Evolutionary conservation across 1,140 invertebrate species (phyloP).

Genomic region (Galendromus occidentalis): DNA sequence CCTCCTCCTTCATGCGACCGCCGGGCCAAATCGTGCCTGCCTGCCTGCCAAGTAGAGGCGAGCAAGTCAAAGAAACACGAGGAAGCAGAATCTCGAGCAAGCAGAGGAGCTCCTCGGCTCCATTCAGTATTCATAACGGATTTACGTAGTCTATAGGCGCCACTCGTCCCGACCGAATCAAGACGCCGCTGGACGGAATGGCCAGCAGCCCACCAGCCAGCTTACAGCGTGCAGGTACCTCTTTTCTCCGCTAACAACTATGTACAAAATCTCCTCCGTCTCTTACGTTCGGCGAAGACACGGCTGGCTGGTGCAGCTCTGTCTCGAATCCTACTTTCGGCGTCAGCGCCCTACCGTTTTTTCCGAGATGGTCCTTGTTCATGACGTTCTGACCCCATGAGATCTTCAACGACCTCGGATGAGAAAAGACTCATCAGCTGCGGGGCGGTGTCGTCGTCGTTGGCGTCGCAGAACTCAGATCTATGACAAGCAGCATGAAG

Average conservation of each 20-base stretch:
- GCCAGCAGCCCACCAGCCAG: not conserved
- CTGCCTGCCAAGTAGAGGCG: not conserved
- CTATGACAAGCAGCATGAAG: no score
- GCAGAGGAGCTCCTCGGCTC: not conserved
- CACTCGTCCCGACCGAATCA: not conserved
- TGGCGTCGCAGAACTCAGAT: no score
- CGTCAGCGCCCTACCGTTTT: no score
- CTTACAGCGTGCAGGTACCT: not conserved
- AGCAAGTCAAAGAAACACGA: not conserved
- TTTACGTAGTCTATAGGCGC: not conserved
- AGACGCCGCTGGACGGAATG: not conserved
- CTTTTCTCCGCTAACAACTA: not conserved
- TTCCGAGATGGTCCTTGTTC: no score
- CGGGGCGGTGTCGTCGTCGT: no score
- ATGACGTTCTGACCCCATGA: no score
- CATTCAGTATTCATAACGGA: conserved; percentile 9
- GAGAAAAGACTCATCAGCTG: no score
- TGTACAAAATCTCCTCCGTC: not conserved
- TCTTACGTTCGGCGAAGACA: not conserved
- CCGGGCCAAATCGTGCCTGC: not conserved
- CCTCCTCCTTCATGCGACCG: not conserved
- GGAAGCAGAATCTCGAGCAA: not conserved
- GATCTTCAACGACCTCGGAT: no score
- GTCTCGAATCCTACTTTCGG: no score
- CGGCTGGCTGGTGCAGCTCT: not conserved